These are phyloP conservation scores for Adelphocoris suturalis DNA, from an alignment of 2,888 invertebrate species.

Conservation along the genomic window DNA sequence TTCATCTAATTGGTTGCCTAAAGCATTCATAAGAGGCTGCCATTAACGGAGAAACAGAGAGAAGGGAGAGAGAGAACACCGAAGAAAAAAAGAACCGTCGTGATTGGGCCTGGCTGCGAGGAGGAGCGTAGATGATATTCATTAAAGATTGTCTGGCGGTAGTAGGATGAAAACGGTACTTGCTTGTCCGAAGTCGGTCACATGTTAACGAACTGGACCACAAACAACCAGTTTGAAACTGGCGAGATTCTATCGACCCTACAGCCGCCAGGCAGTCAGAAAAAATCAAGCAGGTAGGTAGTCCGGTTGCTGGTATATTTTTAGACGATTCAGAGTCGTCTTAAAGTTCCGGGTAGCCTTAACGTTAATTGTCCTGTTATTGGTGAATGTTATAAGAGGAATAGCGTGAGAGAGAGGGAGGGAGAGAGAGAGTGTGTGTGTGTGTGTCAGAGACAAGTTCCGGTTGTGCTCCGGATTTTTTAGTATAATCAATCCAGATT, in stretches of 20 bases:
- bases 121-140: constrained; percentile 55
- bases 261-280: neutral
- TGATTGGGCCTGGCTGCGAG: constrained; percentile 15
- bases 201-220: constrained; percentile 59
- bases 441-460: neutral
- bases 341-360: constrained; percentile 42
- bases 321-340: constrained; percentile 24
- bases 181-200: constrained; percentile 58
- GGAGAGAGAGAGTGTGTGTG: neutral
- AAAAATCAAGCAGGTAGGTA: constrained; percentile 38
- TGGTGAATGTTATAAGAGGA: neutral
- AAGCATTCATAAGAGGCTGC: constrained; percentile 54
- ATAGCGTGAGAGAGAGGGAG: neutral
- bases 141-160: constrained; percentile 56
- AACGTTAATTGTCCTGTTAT: constrained; percentile 45
- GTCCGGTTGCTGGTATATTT: constrained; percentile 37
- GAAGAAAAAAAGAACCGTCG: constrained; percentile 6
- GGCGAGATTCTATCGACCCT: neutral
- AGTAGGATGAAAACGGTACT: constrained; percentile 47
- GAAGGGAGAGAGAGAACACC: neutral
- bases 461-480: neutral
- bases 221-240: constrained; percentile 60
- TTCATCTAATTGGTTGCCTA: constrained; percentile 50
- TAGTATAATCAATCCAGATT: neutral
- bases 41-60: constrained; percentile 59